Base-by-base conservation (phyloP, 2,797 vertebrate genomes). In the Sebastiscus tertius region DNA sequence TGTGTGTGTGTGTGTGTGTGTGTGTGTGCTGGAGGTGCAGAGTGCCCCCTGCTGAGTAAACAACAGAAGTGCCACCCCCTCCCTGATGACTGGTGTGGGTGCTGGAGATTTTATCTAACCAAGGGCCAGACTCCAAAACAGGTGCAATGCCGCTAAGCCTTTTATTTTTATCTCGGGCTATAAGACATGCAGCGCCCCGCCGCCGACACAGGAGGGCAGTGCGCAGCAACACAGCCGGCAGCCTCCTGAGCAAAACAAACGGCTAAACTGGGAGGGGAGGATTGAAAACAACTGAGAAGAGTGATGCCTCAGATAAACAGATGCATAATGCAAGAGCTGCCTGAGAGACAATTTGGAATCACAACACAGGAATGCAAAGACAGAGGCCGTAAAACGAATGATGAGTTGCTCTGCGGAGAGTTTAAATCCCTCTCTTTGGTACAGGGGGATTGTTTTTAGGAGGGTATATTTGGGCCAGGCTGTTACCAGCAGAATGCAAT, bases 71-170 rank as follows among this genome's bases (percentile, higher is more conserved):
- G 78, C 79, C 88, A 29, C 81, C 84, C 83, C 88, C 88, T 87
- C 88, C 79, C 75, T 72, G 55, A 64, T 86, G 83, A 87, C 88
- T 86, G 84, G 86, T 91, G 83, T 89, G 89, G 86, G 87, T 61
- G 76, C 84, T 88, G 85, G 75, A 90, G 89, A 94, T 91, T 85
- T 89, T 68, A 90, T 93, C 94, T 95, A 93, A 95, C 91, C 91
- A 39, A 87, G 80, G 81, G 82, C 91, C 92, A 93, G 93, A 94
- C 93, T 94, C 90, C 92, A 94, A 49, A 94, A 91, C 90, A 92
- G 92, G 86, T 91, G 82, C 92, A 93, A 90, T 87, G 91, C 88
- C 89, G 90, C 89, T 92, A 92, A 94, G 91, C 88, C 90, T 90
- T 94, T 42, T 93, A 93, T 94, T 93, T 94, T 93, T 88, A 93